Conservation (phyloP, 2,888 invertebrate genomes). For the Drosophila gaucha region DNA sequence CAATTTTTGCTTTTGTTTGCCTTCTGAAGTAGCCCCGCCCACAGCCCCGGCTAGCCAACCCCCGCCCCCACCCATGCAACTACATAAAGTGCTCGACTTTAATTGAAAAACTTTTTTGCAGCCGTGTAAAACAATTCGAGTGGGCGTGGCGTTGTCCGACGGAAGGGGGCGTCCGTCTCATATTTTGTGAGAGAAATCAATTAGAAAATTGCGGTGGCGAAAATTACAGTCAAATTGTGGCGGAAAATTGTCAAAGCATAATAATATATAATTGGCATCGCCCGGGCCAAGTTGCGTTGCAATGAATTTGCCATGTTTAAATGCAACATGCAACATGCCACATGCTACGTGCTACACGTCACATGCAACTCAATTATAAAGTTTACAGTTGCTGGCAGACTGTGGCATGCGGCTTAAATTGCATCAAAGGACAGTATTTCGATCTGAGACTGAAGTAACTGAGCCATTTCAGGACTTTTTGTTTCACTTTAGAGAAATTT, state of each 20-base stretch:
- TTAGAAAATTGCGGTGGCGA: slow-evolving; percentile 24
- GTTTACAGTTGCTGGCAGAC: slow-evolving; percentile 7
- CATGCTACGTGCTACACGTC: slow-evolving; percentile 5
- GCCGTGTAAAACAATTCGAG: slow-evolving; percentile 27
- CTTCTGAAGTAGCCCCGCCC: slow-evolving; percentile 8
- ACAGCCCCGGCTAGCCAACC: background rate
- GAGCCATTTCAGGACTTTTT: no score
- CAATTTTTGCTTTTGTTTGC: slow-evolving; percentile 28
- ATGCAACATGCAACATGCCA: background rate
- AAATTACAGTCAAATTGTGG: no score
- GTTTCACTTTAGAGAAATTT: no score
- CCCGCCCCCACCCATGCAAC: background rate
- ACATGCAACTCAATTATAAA: slow-evolving; percentile 40
- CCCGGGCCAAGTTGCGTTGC: slow-evolving; percentile 2
- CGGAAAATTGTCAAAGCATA: slow-evolving; percentile 12
- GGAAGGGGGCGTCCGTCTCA: background rate
- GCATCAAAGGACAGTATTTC: no score
- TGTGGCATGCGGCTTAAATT: no score
- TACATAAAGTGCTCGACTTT: slow-evolving; percentile 28
- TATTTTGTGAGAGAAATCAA: slow-evolving; percentile 26
- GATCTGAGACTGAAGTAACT: no score
- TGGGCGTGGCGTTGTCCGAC: background rate
- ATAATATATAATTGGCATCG: slow-evolving; percentile 17
- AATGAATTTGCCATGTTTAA: slow-evolving; percentile 5
- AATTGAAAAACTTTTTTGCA: slow-evolving; percentile 60